phyloP scores from a whole-genome alignment of 2,888 invertebrate species.

The Xanthia togata region DNA sequence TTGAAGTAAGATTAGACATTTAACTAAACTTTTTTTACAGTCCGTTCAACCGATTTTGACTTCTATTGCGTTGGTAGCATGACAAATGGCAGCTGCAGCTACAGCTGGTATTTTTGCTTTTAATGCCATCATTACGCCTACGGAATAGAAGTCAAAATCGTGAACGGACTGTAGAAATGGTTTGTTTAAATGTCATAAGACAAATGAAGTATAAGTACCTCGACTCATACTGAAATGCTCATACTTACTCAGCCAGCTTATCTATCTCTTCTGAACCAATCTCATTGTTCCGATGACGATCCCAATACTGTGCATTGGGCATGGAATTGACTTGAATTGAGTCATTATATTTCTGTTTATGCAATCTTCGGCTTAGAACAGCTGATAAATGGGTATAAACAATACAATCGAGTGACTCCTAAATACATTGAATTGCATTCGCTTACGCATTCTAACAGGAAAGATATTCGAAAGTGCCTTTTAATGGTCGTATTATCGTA shows the following conservation, averaged over 20 bases:
- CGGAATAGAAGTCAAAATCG: too few species aligned
- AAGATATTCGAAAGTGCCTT: neutral
- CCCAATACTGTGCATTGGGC: neutral
- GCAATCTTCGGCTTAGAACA: neutral
- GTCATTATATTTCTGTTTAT: neutral
- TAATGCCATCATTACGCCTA: too few species aligned
- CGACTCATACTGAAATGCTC: neutral
- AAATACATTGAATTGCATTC: neutral
- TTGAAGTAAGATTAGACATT: too few species aligned
- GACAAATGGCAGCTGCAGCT: too few species aligned
- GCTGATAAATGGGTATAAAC: neutral
- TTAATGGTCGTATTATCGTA: neutral
- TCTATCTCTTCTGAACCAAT: neutral
- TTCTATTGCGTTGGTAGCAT: too few species aligned
- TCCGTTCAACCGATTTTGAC: too few species aligned
- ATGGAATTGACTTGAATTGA: neutral
- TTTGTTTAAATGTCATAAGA: too few species aligned
- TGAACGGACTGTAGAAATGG: too few species aligned
- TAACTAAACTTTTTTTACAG: too few species aligned
- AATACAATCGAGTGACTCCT: neutral
- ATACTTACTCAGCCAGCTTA: neutral
- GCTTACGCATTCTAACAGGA: neutral
- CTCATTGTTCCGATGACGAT: neutral
- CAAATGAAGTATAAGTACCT: neutral
- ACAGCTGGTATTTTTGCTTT: too few species aligned